Conservation (phyloP, 2,888 invertebrate species). For the Scaptomyza reducta region DNA sequence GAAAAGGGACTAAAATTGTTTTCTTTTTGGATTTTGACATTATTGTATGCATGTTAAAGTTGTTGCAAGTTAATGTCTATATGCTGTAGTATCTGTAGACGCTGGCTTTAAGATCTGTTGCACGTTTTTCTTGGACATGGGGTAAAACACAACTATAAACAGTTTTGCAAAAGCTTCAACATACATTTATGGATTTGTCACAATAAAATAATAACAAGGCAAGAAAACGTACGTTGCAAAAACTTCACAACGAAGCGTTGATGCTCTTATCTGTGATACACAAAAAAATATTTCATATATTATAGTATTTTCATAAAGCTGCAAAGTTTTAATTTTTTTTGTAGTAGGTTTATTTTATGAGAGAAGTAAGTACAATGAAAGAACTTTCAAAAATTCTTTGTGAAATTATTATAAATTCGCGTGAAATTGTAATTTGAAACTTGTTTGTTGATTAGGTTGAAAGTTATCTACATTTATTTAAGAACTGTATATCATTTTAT, state of each 20-base stretch:
- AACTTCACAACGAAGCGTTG: background rate
- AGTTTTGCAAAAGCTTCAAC: constrained; percentile 16
- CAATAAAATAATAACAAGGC: constrained; percentile 28
- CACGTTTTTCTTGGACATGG: constrained; percentile 43
- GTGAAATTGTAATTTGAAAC: too few species aligned
- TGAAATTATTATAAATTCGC: too few species aligned
- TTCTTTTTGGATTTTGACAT: background rate
- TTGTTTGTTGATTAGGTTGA: too few species aligned
- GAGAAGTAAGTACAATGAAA: too few species aligned
- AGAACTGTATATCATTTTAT: too few species aligned
- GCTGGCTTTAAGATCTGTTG: constrained; percentile 33
- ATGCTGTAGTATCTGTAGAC: background rate
- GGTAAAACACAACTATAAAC: constrained; percentile 37
- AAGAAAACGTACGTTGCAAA: background rate
- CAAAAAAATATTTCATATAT: background rate
- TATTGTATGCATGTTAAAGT: background rate
- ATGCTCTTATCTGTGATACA: constrained; percentile 14
- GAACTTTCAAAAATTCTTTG: too few species aligned
- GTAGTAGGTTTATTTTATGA: too few species aligned
- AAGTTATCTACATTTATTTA: too few species aligned
- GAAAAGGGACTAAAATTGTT: too few species aligned
- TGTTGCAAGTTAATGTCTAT: background rate
- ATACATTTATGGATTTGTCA: constrained; percentile 37
- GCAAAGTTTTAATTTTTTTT: too few species aligned
- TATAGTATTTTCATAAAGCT: too few species aligned